Evolutionary conservation across 1,140 invertebrate genomes (phyloP).

Genomic region (Macrobrachium rosenbergii): DNA sequence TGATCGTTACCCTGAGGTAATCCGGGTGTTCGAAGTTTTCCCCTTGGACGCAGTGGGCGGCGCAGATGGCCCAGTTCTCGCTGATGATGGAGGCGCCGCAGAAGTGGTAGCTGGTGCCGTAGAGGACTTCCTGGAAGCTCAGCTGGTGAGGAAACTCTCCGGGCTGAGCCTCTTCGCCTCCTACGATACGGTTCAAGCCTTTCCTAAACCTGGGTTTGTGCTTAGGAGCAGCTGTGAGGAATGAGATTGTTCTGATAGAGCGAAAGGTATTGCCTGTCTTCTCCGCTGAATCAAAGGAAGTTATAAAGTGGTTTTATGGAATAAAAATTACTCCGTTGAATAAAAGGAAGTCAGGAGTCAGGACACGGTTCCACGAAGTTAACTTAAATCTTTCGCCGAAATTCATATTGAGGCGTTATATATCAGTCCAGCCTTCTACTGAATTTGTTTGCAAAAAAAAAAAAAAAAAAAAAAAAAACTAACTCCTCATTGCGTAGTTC

Average conservation of each 20-base stretch:
- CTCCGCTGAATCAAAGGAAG: neutral
- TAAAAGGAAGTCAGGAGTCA: no score
- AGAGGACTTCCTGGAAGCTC: constrained; percentile 69
- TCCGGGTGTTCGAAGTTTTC: constrained; percentile 43
- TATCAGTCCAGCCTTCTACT: no score
- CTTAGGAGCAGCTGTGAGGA: constrained; percentile 17
- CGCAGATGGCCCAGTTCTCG: constrained; percentile 66
- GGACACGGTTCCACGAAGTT: no score
- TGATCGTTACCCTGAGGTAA: constrained; percentile 34
- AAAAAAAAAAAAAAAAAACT: no score
- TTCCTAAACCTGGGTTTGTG: constrained; percentile 16
- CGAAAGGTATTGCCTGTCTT: neutral
- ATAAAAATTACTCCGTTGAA: no score
- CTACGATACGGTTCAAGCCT: constrained; percentile 73
- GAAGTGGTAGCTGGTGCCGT: constrained; percentile 70
- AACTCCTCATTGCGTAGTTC: neutral
- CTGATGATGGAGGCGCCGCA: constrained; percentile 72
- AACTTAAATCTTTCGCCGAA: no score
- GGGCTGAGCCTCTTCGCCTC: constrained; percentile 74
- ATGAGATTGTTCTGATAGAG: neutral
- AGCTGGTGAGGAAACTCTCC: constrained; percentile 77
- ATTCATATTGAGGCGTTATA: no score
- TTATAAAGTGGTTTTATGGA: no score
- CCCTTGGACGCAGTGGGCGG: constrained; percentile 52
- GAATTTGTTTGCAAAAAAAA: no score